Percentiles rank a stretch among this genome's conserved stretches.
Evolutionary conservation across 1,140 invertebrate species (phyloP).

Genomic region (Philaenus spumarius): DNA sequence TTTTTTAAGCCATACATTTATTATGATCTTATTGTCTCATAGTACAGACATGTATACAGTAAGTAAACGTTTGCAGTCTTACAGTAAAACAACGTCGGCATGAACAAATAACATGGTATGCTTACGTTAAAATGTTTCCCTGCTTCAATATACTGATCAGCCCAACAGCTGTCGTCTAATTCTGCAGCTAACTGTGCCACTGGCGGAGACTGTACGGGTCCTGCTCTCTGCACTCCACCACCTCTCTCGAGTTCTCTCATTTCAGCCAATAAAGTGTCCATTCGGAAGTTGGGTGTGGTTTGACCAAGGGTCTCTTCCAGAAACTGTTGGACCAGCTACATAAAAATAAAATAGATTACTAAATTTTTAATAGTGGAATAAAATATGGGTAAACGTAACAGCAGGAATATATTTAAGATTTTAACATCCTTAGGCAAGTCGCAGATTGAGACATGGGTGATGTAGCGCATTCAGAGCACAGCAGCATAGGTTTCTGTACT

Average conservation of each 20-base stretch:
- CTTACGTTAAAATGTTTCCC: conserved; percentile 49
- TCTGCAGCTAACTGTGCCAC: conserved; percentile 23
- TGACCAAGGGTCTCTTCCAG: conserved; percentile 50
- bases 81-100: no score
- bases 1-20: no score
- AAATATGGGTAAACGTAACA: neutral
- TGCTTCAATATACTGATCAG: conserved; percentile 49
- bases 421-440: no score
- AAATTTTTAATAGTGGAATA: conserved; percentile 9
- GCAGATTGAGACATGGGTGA: no score
- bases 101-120: no score
- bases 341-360: conserved; percentile 20
- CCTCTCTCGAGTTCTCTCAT: conserved; percentile 47
- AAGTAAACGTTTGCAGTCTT: no score
- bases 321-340: conserved; percentile 64
- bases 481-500: no score
- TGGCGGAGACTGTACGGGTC: conserved; percentile 19
- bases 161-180: conserved; percentile 40
- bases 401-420: no score
- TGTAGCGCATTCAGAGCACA: no score
- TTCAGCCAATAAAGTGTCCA: conserved; percentile 49
- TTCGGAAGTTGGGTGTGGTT: conserved; percentile 66
- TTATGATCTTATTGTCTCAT: no score
- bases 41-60: no score
- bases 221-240: neutral